Conservation (phyloP, 2,888 invertebrate genomes). For the Tridacna crocea region DNA sequence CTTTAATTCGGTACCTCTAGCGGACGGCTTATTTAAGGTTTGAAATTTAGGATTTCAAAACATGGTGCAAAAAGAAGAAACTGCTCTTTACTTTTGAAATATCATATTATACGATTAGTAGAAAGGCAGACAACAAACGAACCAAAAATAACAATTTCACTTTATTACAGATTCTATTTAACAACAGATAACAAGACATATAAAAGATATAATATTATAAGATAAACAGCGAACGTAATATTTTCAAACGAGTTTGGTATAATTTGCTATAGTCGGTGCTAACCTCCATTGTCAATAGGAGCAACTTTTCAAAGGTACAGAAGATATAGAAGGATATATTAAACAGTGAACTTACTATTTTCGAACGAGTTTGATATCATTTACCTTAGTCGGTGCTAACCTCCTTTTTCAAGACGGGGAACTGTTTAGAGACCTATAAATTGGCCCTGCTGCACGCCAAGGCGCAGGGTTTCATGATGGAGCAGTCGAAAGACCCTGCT, state of each 20-base stretch:
- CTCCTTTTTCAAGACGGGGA: conserved; percentile 67
- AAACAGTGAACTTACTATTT: too few relatives aligned
- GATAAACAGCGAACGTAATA: background rate
- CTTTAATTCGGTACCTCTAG: too few relatives aligned
- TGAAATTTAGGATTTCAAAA: background rate
- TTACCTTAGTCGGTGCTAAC: background rate
- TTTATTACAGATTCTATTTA: too few relatives aligned
- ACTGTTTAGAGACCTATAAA: conserved; percentile 76
- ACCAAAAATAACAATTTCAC: too few relatives aligned
- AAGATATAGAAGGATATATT: too few relatives aligned
- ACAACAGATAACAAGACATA: background rate
- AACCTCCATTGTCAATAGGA: too few relatives aligned
- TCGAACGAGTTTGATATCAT: too few relatives aligned
- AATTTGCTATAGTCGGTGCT: too few relatives aligned
- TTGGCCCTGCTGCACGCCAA: conserved; percentile 65
- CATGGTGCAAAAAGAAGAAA: background rate
- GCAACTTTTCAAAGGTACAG: too few relatives aligned
- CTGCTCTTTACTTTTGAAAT: too few relatives aligned
- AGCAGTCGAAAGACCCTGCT: conserved; percentile 18
- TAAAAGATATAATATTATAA: background rate
- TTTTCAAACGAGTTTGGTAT: background rate
- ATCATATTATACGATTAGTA: too few relatives aligned
- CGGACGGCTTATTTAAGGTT: background rate
- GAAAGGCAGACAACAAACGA: too few relatives aligned
- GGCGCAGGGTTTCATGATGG: conserved; percentile 40